Evolutionary conservation across 2,888 invertebrate genomes (phyloP).

Genomic region (Athripsodes cinereus): DNA sequence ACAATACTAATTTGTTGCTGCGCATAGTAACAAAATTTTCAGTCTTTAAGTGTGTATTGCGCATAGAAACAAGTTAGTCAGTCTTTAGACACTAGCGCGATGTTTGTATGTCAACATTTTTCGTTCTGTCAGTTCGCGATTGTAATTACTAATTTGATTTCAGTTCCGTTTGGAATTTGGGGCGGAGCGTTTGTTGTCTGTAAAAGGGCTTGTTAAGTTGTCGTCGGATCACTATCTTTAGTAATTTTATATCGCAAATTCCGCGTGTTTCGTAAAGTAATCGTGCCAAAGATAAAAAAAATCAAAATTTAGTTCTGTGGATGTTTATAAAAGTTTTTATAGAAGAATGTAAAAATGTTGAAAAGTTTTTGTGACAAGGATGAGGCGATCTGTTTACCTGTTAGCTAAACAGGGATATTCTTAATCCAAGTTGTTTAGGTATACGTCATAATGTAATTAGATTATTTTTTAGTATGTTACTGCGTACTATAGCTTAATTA

Average conservation of each 20-base stretch:
- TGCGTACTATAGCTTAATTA: too few species aligned
- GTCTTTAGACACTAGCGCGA: background rate
- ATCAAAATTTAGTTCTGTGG: too few species aligned
- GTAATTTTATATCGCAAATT: too few species aligned
- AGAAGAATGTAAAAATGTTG: slow-evolving; percentile 14
- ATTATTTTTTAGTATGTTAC: background rate
- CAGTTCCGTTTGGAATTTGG: background rate
- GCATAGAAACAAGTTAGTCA: background rate
- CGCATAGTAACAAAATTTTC: background rate
- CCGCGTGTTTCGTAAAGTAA: too few species aligned
- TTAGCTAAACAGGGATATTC: slow-evolving; percentile 20
- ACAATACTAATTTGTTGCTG: background rate
- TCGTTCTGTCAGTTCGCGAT: background rate
- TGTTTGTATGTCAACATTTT: background rate
- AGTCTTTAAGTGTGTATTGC: background rate
- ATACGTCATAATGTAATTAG: background rate
- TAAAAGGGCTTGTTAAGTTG: background rate
- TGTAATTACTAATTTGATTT: background rate
- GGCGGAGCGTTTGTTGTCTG: background rate
- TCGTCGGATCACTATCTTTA: too few species aligned
- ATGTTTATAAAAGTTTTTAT: background rate
- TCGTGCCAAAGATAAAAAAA: too few species aligned
- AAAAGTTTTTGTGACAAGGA: slow-evolving; percentile 23
- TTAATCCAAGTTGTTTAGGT: slow-evolving; percentile 9
- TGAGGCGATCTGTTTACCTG: slow-evolving; percentile 24